Base-by-base conservation (phyloP, 2,113 vertebrate genomes). In the Anarrhichthys ocellatus region DNA sequence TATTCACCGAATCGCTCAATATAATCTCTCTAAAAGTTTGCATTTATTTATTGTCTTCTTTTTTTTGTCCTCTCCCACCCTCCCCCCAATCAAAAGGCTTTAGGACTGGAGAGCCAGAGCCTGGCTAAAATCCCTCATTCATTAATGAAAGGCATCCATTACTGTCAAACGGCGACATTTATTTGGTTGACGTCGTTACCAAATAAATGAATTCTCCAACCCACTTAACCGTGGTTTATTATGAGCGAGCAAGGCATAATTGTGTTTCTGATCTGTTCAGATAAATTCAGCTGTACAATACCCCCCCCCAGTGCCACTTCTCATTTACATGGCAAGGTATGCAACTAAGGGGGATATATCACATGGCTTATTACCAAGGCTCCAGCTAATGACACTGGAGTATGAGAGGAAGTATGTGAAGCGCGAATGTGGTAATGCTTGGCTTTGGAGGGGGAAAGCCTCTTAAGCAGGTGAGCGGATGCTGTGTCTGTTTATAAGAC, bases 201-300 rank as follows among this genome's bases (percentile, higher is more conserved):
- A n/a, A 93, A 95, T 93, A 93, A 94, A 94, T 94, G 92, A 94
- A 93, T 94, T 87, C 91, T 94, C 92, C 91, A 91, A 92, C 88
- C 89, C 93, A 94, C 91, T 95, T 94, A 94, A 89, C 90, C 73
- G 73, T 84, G 91, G 76, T 95, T 94, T 93, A 94, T 94, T 92
- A 94, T 94, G 91, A 94, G 88, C 71, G 76, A 92, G 92, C 92
- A 89, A 93, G 88, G 87, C 84, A 80, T 93, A 94, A 95, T 94
- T 94, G 91, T 91, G 90, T 92, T 94, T 92, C 93, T 92, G 92
- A 95, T 94, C 91, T 92, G 86, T 84, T 86, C 85, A 91, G 93
- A 95, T 95, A 86, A 88, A 94, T 93, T 90, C 80, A 82, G 76
- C 90, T 56, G 52, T 71, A 76, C 73, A 79, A 67, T 64, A 66